These are phyloP conservation scores for Laupala kohalensis DNA, from an alignment of 1,140 invertebrate genomes.

Conservation along the genomic window DNA sequence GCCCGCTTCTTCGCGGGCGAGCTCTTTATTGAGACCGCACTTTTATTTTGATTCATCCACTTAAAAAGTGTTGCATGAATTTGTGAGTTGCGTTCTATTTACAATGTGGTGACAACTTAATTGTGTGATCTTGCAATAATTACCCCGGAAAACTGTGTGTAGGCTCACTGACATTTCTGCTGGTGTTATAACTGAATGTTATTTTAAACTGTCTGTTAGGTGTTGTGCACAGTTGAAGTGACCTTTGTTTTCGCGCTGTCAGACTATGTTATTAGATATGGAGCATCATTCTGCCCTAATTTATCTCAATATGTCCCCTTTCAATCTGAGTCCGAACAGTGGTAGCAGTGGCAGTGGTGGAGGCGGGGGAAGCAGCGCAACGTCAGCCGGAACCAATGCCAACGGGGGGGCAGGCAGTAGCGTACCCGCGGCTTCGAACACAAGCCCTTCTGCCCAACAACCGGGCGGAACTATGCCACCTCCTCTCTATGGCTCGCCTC, in stretches of 20 bases:
- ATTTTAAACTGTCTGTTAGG: background rate
- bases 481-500: conserved; percentile 40
- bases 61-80: no score
- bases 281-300: conserved; percentile 69
- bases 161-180: background rate
- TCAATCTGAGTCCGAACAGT: conserved; percentile 52
- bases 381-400: conserved; percentile 37
- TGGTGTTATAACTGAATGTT: background rate
- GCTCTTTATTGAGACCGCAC: conserved; percentile 25
- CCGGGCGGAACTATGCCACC: conserved; percentile 20
- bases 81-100: no score
- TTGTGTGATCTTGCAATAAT: background rate
- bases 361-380: conserved; percentile 27
- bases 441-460: conserved; percentile 1
- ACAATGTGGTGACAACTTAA: background rate
- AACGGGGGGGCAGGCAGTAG: conserved; percentile 19
- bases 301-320: conserved; percentile 71
- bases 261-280: conserved; percentile 65
- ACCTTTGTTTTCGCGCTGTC: conserved; percentile 23
- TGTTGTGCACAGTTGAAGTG: conserved; percentile 11
- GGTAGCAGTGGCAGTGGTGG: conserved; percentile 19
- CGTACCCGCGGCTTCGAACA: background rate
- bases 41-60: no score
- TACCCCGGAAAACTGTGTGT: background rate
- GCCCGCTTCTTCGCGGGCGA: conserved; percentile 34